Evolutionary conservation across 2,797 vertebrate genomes (phyloP), one percentile per base, ranked within the genome.

Genomic region (Lagocephalus sceleratus): DNA sequence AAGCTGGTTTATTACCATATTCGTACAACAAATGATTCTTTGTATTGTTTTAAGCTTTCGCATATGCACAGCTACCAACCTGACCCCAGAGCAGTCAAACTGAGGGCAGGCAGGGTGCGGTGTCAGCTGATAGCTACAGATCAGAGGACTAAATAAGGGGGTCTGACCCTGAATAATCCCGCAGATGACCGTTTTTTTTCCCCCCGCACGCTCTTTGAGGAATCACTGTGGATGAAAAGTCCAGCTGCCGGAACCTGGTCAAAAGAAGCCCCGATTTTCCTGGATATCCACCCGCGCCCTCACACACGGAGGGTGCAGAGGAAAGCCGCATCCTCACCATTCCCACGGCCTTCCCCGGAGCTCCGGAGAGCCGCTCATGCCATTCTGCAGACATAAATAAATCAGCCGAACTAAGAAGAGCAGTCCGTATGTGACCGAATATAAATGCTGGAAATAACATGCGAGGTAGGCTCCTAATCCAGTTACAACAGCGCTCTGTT

Each of bases 391-490:
- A 42, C 23, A 54, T 8, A 16, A 48, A 54, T 65, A 26, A 59
- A 20, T 51, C 44, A 51, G 50, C 21, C 29, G 17, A 45, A 46
- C 6, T 17, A 14, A 61, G 35, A 53, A 4, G 45, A 61, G 53
- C 6, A 3, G 47, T 59, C 47, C 38, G 19, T 17, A 16, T 53
- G 51, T 73, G 49, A 75, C 23, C 77, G 56, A 75, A 62, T 65
- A 20, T 60, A 63, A 76, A 51, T 41, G 47, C 41, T 19, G 9
- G 56, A 68, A 60, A 73, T 68, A 57, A 44, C 25, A 67, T 60
- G 53, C 56, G 68, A 66, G 78, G 64, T 20, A 65, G 69, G 69
- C 35, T 20, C 59, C 42, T 74, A 72, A 79, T 79, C 66, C 20
- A 5, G 61, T 68, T 66, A 68, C 47, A 42, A 68, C 11, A 9